These are phyloP conservation scores for Sebastiscus albofasciatus DNA, from an alignment of 2,797 vertebrate genomes.

Conservation along the genomic window DNA sequence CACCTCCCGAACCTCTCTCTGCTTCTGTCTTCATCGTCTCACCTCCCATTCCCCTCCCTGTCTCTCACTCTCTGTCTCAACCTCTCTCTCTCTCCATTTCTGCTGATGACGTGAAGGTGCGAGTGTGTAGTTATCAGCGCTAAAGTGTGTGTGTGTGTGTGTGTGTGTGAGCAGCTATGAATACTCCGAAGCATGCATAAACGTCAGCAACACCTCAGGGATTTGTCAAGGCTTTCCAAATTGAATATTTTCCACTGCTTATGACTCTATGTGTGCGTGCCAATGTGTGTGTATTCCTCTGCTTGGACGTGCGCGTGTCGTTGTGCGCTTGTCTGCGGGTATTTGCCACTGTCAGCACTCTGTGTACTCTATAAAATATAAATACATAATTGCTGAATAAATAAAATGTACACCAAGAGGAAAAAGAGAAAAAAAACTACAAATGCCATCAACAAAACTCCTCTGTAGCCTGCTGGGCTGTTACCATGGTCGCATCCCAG, in stretches of 20 bases:
- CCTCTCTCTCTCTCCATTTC: slow-evolving; percentile 27
- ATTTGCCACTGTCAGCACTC: slow-evolving; percentile 67
- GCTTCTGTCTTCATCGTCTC: slow-evolving; percentile 50
- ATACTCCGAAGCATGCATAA: slow-evolving; percentile 68
- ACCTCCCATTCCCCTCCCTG: slow-evolving; percentile 36
- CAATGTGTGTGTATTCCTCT: background rate
- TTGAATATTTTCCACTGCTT: slow-evolving; percentile 70
- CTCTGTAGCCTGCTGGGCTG: slow-evolving; percentile 54
- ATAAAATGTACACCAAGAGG: slow-evolving; percentile 71
- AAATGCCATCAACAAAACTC: slow-evolving; percentile 38
- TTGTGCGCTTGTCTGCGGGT: slow-evolving; percentile 18
- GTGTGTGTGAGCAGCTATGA: slow-evolving; percentile 57
- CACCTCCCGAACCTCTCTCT: slow-evolving; percentile 42
- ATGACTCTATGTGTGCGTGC: slow-evolving; percentile 24
- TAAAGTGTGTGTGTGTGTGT: slow-evolving; percentile 6
- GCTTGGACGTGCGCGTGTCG: background rate
- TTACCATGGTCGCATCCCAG: slow-evolving; percentile 56
- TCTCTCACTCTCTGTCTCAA: slow-evolving; percentile 53
- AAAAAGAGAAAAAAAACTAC: slow-evolving; percentile 47
- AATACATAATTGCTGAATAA: slow-evolving; percentile 81
- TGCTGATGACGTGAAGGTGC: slow-evolving; percentile 46
- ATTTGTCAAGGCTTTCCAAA: slow-evolving; percentile 72
- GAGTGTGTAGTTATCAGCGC: slow-evolving; percentile 28
- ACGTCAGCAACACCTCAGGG: slow-evolving; percentile 74
- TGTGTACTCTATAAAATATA: slow-evolving; percentile 75